These are phyloP conservation scores for Choreutis nemorana DNA, from an alignment of 2,888 invertebrate genomes.

Conservation along the genomic window DNA sequence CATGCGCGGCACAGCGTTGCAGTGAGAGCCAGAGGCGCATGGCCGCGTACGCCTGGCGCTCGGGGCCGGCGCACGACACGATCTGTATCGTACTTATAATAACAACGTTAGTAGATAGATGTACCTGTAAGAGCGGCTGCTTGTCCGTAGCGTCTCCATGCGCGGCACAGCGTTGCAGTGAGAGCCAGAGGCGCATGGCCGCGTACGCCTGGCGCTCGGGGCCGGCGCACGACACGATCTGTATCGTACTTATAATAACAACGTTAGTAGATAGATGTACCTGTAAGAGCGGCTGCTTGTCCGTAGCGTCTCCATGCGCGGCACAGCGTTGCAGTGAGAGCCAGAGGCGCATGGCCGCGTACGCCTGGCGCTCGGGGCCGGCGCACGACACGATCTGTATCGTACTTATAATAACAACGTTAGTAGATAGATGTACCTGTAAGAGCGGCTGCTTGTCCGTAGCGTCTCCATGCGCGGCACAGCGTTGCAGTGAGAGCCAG, in stretches of 20 bases:
- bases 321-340: slow-evolving; percentile 66
- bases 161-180: slow-evolving; percentile 63
- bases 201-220: slow-evolving; percentile 89
- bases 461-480: slow-evolving; percentile 67
- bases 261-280: too few species aligned
- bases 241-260: slow-evolving; percentile 96
- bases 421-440: too few species aligned
- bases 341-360: slow-evolving; percentile 91
- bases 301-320: slow-evolving; percentile 70
- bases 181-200: slow-evolving; percentile 85
- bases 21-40: slow-evolving; percentile 85
- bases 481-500: slow-evolving; percentile 74
- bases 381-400: slow-evolving; percentile 96
- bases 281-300: slow-evolving; percentile 84
- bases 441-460: slow-evolving; percentile 81
- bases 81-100: slow-evolving; percentile 96
- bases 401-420: too few species aligned
- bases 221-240: slow-evolving; percentile 90
- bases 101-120: too few species aligned
- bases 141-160: slow-evolving; percentile 73
- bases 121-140: slow-evolving; percentile 84
- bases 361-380: slow-evolving; percentile 82
- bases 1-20: slow-evolving; percentile 62
- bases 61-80: slow-evolving; percentile 84
- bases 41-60: slow-evolving; percentile 90